Evolutionary conservation across 2,888 invertebrate species (phyloP), one percentile per base, ranked within the genome.

Genomic region (Rutpela maculata): DNA sequence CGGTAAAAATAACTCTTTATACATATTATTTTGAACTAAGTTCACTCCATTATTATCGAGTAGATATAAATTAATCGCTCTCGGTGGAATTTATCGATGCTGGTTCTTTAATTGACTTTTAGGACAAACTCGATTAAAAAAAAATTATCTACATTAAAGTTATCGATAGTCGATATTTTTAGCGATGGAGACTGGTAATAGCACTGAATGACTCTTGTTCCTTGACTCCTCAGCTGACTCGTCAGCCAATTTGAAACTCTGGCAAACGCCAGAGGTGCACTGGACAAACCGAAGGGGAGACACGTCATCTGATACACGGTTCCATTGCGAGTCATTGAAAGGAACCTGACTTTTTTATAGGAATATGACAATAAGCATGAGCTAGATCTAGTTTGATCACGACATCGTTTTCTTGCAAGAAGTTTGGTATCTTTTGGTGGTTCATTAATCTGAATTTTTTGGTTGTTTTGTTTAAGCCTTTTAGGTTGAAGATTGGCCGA

Each of bases 231-330:
- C 10, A 76, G 17, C 7, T 15, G 59, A 43, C 43, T 43, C 5
- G 73, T 74, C 18, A 78, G 6, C 76, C 78, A 79, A 59, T 79
- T 79, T 35, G 77, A 62, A n/a, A 77, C 60, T 22, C 60, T 77
- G 50, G 79, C 66, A 59, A 79, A 79, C 5, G 67, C 72, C 26
- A 77, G 31, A 0, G 79, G 77, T 12, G 78, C 78, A 19, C 71
- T 76, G 57, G 78, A 78, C n/a, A 77, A 67, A n/a, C 78, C 77
- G 43, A 80, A 80, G 18, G 77, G 78, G 6, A 76, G 72, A 31
- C 78, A 75, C 12, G 74, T 76, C 70, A 80, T 74, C 22, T 78
- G 75, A 22, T 67, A 68, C 9, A 78, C 60, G 0, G 19, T 31
- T 35, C 55, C 59, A 31, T 57, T 31, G 73, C 75, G 65, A 26